phyloP scores from a whole-genome alignment of 2,113 vertebrate genomes.

The Gambusia holbrooki region DNA sequence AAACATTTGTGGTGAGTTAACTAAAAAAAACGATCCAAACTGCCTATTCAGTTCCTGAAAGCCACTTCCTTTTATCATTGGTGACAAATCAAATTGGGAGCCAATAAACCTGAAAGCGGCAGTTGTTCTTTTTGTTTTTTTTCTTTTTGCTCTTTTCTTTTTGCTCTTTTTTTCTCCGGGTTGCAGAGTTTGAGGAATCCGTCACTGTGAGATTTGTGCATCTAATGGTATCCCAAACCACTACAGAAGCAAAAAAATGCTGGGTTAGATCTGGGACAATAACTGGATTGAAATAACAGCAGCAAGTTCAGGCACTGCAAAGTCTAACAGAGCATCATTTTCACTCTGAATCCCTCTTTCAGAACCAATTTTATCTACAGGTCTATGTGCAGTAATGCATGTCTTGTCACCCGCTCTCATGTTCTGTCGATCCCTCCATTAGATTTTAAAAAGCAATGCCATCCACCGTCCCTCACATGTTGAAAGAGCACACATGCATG shows the following conservation, averaged over 20 bases:
- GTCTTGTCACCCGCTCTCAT: neutral
- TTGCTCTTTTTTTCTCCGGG: too few species aligned
- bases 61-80: neutral
- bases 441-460: neutral
- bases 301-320: slow-evolving; percentile 27
- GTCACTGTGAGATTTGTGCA: slow-evolving; percentile 19
- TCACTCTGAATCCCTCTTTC: neutral
- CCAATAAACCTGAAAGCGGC: neutral
- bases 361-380: neutral
- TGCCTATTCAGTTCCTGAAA: neutral
- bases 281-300: slow-evolving; percentile 4
- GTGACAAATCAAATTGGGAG: slow-evolving; percentile 7
- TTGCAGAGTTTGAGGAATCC: slow-evolving; percentile 17
- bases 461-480: neutral
- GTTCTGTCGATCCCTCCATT: neutral
- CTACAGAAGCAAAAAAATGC: slow-evolving; percentile 30
- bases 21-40: neutral
- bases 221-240: slow-evolving; percentile 27
- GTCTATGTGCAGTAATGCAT: neutral
- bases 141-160: too few species aligned
- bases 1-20: neutral
- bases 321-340: neutral
- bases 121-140: neutral
- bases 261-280: slow-evolving; percentile 19
- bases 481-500: neutral